Evolutionary conservation across 2,888 invertebrate genomes (phyloP), one percentile per base, ranked within the genome.

Genomic region (Trissolcus japonicus): DNA sequence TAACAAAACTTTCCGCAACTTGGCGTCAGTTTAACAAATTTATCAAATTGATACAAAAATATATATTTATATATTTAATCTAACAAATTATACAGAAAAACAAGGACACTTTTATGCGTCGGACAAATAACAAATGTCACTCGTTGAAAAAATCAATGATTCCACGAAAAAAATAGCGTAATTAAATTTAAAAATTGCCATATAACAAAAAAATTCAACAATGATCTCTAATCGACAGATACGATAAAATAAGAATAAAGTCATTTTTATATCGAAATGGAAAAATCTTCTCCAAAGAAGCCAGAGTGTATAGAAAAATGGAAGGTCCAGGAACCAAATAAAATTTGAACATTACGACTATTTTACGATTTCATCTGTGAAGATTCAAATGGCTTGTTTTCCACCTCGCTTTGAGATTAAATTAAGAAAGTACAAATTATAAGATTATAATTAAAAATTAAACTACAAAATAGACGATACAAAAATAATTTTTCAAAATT

Each of bases 21-120:
- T 25, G 54, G 17, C 21, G 41, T 62, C 21, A 53, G 43, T 54
- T 63, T 41, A 66, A 66, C 41, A 66, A n/a, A 21, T 6, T 6
- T 48, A 61, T 68, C 57, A 61, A 61, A 68, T 61, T 46, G 17
- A 46, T 46, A 46, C 16, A 46, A 16, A 46, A 16, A 46, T 46
- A 46, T 46, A 46, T 46, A 46, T 63, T 29, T 56, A 65, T 55
- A 16, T 46, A 46, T 46, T 46, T 46, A 65, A 21, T 29, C 65
- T 65, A 65, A 65, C 35, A 65, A 65, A 65, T 55, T 46, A 65
- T 65, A 65, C 48, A 65, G 48, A 11, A 35, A 55, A 65, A 65
- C 48, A 55, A 65, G 21, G 35, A 54, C 54, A 50, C 54, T 54
- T 54, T 9, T 25, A 16, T 60, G 48, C 16, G 21, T 25, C 21